Evolutionary conservation across 2,888 invertebrate species (phyloP).

Genomic region (Nephrotoma guestfalica): DNA sequence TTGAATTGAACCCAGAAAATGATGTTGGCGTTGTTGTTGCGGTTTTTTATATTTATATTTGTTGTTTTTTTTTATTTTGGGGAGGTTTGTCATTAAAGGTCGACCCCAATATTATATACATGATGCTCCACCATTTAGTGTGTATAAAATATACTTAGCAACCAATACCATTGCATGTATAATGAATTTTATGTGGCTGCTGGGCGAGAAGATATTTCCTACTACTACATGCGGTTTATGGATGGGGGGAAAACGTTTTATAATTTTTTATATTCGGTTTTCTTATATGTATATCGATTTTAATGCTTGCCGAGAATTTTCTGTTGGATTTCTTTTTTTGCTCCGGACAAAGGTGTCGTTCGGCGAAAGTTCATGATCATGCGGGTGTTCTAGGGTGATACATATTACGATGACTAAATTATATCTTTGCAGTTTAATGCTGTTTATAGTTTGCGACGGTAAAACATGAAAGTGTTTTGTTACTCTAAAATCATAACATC

Average conservation of each 20-base stretch:
- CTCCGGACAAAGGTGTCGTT: not conserved
- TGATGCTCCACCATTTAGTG: conserved; percentile 3
- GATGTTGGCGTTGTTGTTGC: not conserved
- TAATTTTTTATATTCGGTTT: not conserved
- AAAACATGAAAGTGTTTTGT: not conserved
- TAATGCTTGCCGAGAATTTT: not conserved
- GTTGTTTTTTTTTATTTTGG: not conserved
- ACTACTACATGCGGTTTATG: not conserved
- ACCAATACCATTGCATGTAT: not conserved
- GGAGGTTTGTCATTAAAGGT: conserved; percentile 2
- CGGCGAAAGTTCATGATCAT: not conserved
- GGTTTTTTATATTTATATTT: not conserved
- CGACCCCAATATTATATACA: conserved; percentile 2
- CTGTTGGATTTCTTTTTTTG: not conserved
- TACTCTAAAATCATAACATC: too few relatives aligned
- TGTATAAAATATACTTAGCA: conserved; percentile 1
- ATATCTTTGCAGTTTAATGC: not conserved
- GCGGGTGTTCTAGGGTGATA: not conserved
- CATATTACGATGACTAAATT: not conserved
- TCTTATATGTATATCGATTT: not conserved
- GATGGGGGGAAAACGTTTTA: not conserved
- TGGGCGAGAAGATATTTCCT: not conserved
- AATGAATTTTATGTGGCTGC: not conserved
- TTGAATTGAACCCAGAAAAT: conserved; percentile 4
- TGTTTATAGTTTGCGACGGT: not conserved